phyloP scores from a whole-genome alignment of 2,113 vertebrate genomes.

The Pleuronectes platessa region DNA sequence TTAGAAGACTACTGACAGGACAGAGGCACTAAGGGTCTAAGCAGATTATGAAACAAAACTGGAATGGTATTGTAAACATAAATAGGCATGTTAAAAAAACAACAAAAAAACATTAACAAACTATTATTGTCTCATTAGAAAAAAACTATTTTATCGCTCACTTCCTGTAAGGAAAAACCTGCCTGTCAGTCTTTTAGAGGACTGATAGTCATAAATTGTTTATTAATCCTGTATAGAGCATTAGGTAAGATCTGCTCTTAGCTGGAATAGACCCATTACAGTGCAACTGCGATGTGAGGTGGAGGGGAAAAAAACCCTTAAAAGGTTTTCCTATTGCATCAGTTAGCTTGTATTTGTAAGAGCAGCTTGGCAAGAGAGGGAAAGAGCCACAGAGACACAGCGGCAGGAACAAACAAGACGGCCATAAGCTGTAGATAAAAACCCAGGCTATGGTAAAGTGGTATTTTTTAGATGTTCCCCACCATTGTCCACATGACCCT shows the following conservation, averaged over 20 bases:
- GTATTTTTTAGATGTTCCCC: conserved; percentile 14
- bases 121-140: too few relatives aligned
- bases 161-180: conserved; percentile 11
- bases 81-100: not conserved
- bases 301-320: conserved; percentile 46
- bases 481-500: conserved; percentile 36
- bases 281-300: conserved; percentile 51
- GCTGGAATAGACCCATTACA: conserved; percentile 74
- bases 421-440: conserved; percentile 22
- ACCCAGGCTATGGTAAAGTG: not conserved
- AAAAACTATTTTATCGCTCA: not conserved
- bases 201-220: conserved; percentile 66
- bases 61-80: conserved; percentile 3
- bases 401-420: conserved; percentile 29
- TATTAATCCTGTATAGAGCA: conserved; percentile 62
- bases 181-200: conserved; percentile 50
- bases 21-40: not conserved
- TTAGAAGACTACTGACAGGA: too few relatives aligned
- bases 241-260: conserved; percentile 64
- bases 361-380: conserved; percentile 16
- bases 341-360: conserved; percentile 57
- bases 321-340: conserved; percentile 75
- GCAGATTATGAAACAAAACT: conserved; percentile 9
- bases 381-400: not conserved
- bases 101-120: too few relatives aligned